These are phyloP conservation scores for Vulpes lagopus DNA, from an alignment of 2,113 vertebrate species.

Conservation along the genomic window DNA sequence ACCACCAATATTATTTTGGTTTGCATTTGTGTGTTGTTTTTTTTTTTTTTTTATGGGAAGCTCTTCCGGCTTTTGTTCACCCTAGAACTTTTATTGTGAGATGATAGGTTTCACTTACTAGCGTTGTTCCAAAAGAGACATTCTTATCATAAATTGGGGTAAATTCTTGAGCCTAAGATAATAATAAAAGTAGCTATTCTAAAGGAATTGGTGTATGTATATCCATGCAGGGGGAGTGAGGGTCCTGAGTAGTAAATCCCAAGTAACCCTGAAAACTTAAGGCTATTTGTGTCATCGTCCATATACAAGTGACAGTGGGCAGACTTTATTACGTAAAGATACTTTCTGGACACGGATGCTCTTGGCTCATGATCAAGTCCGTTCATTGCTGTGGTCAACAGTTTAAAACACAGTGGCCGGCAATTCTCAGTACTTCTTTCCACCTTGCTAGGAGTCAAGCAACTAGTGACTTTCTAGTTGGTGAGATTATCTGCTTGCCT, in stretches of 20 bases:
- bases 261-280: background rate
- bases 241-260: background rate
- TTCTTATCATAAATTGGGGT: conserved; percentile 15
- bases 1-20: background rate
- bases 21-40: background rate
- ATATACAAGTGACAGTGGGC: background rate
- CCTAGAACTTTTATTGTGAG: background rate
- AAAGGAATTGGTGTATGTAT: background rate
- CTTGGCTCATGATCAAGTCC: background rate
- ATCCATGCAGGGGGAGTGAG: background rate
- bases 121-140: conserved; percentile 21
- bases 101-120: background rate
- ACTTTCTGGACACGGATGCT: background rate
- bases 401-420: background rate
- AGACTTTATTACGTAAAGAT: background rate
- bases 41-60: background rate
- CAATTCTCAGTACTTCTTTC: background rate
- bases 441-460: background rate
- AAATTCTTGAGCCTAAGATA: conserved; percentile 34
- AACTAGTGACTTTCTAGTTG: background rate
- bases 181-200: background rate
- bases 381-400: conserved; percentile 16
- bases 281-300: background rate
- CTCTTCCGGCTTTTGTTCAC: background rate
- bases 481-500: background rate